Evolutionary conservation across 2,888 invertebrate species (phyloP), one percentile per base, ranked within the genome.

Genomic region (Mellilla xanthometata): DNA sequence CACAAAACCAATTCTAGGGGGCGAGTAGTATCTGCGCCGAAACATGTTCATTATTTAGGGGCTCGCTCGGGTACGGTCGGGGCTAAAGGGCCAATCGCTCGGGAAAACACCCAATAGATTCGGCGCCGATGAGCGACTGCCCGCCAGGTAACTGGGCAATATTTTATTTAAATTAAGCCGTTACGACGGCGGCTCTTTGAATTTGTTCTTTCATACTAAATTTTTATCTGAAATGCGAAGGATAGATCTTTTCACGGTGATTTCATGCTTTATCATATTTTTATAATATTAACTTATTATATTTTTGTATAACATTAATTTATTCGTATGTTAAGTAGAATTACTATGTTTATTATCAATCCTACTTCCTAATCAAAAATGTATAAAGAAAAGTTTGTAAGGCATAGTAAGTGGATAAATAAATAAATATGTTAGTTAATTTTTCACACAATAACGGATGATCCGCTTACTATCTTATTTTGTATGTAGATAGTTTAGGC

Each of bases 21-120:
- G 70, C 65, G 75, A 70, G 56, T 49, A 54, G 46, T 71, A 60
- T 19, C 15, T 6, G 6, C 70, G 70, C 73, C 80, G 73, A 77
- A 80, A 77, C 81, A 77, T 80, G 80, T 78, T 76, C 73, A 79
- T 82, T 84, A 84, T 82, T 82, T 79, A 82, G 72, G 64, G 66
- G 69, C 58, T 53, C 57, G 48, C 54, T 46, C 58, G 61, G 63
- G 62, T 63, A 58, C 64, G 61, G 60, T 54, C 40, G 66, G 65
- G 72, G 74, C 71, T 70, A 66, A 50, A 60, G 69, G 69, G 74
- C 71, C 73, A 77, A 78, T 71, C 72, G 75, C 68, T 72, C 60
- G 65, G 64, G 72, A 67, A 79, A 76, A 78, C 73, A 73, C 72
- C 67, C 72, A 70, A 73, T 70, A 72, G 74, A 75, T 71, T 72